phyloP scores from a whole-genome alignment of 2,888 invertebrate species.

The Neria commutata region DNA sequence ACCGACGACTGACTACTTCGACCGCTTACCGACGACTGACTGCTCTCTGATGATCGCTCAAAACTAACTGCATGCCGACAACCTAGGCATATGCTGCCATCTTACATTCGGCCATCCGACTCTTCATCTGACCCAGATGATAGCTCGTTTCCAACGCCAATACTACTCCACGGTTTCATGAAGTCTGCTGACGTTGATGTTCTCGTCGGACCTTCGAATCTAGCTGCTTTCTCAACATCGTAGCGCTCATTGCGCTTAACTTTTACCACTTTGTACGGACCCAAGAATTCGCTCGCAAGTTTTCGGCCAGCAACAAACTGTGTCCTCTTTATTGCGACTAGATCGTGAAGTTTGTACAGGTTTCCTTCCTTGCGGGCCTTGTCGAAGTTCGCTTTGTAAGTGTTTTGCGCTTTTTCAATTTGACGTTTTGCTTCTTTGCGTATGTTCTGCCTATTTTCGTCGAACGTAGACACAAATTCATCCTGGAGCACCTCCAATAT shows the following conservation, averaged over 20 bases:
- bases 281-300: not conserved
- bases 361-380: not conserved
- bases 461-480: not conserved
- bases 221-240: not conserved
- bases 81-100: too few relatives aligned
- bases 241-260: not conserved
- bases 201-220: not conserved
- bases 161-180: not conserved
- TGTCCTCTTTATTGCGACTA: not conserved
- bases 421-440: not conserved
- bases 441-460: not conserved
- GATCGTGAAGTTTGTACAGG: not conserved
- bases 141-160: not conserved
- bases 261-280: not conserved
- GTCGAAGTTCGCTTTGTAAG: not conserved
- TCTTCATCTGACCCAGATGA: not conserved
- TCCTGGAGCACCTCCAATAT: constrained; percentile 1
- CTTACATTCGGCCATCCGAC: not conserved
- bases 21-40: too few relatives aligned
- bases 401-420: not conserved
- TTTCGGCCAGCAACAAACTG: not conserved
- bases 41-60: too few relatives aligned
- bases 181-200: not conserved
- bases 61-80: too few relatives aligned
- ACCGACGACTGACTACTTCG: too few relatives aligned